Evolutionary conservation across 2,888 invertebrate species (phyloP).

Genomic region (Ichneumoninae sp.): DNA sequence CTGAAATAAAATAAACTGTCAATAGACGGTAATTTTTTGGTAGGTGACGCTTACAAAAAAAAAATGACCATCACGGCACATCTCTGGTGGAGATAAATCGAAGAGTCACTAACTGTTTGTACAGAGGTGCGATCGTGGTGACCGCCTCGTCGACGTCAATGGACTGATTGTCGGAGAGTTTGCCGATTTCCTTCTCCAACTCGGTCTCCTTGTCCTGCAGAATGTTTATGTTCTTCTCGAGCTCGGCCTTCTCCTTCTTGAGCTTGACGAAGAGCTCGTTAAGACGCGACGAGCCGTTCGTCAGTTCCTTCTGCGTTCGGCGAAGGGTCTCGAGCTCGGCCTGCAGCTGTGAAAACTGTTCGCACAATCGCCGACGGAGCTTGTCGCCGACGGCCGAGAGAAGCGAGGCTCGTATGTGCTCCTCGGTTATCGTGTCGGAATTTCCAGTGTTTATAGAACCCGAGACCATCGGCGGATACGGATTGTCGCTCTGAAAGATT

Average conservation of each 20-base stretch:
- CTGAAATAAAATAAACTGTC: too few species aligned
- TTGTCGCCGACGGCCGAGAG: slow-evolving; percentile 98
- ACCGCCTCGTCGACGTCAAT: slow-evolving; percentile 98
- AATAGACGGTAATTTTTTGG: too few species aligned
- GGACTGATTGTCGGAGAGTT: slow-evolving; percentile 91
- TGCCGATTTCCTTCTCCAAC: slow-evolving; percentile 91
- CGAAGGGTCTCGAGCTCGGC: slow-evolving; percentile 96
- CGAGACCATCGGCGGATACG: slow-evolving; percentile 75
- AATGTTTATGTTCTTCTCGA: slow-evolving; percentile 93
- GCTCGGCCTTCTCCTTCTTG: slow-evolving; percentile 91
- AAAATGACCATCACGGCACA: not conserved
- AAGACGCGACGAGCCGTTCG: slow-evolving; percentile 92
- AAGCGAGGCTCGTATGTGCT: slow-evolving; percentile 97
- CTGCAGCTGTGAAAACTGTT: slow-evolving; percentile 95
- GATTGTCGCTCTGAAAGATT: slow-evolving; percentile 53
- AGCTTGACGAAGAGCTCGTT: slow-evolving; percentile 91
- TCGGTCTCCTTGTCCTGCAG: slow-evolving; percentile 95
- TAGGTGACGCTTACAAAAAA: not conserved
- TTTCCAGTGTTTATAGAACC: slow-evolving; percentile 85
- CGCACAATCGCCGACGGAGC: slow-evolving; percentile 93
- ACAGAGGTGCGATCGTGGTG: slow-evolving; percentile 97
- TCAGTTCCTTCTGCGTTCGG: slow-evolving; percentile 94
- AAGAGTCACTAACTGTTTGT: slow-evolving; percentile 91
- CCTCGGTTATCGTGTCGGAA: slow-evolving; percentile 95
- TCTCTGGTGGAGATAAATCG: not conserved